Percentiles rank a stretch among this genome's conserved stretches.
Evolutionary conservation across 2,888 invertebrate species (phyloP).

Genomic region (Drosophila infuscata): DNA sequence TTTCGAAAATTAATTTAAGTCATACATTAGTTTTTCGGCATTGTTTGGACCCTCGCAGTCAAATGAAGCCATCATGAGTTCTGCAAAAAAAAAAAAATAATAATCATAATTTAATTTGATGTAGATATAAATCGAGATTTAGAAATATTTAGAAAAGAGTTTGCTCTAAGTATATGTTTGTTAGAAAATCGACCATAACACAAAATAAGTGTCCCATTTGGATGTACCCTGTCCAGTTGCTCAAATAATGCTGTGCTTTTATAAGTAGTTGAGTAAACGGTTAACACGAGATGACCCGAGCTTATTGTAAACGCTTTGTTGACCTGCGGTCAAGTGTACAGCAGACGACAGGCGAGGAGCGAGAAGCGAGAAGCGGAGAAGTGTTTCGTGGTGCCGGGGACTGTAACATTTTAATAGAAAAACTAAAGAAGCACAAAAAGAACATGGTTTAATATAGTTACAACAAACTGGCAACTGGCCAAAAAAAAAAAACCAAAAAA

Average conservation of each 20-base stretch:
- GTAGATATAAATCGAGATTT: not conserved
- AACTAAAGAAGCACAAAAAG: constrained; percentile 31
- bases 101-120: not conserved
- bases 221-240: not conserved
- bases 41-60: constrained; percentile 57
- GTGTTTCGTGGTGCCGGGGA: constrained; percentile 24
- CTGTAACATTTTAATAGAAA: constrained; percentile 54
- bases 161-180: not conserved
- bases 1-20: constrained; percentile 38
- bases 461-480: constrained; percentile 54
- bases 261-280: constrained; percentile 19
- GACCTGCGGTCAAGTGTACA: constrained; percentile 46
- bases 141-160: not conserved
- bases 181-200: not conserved
- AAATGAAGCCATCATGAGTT: constrained; percentile 58
- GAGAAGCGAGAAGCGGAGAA: constrained; percentile 16
- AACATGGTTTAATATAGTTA: constrained; percentile 60
- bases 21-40: constrained; percentile 57
- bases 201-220: constrained; percentile 10
- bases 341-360: constrained; percentile 7
- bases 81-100: constrained; percentile 17
- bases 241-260: constrained; percentile 13
- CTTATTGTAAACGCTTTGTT: constrained; percentile 20
- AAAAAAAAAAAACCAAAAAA: constrained; percentile 29
- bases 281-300: constrained; percentile 35